phyloP scores from a whole-genome alignment of 2,113 vertebrate genomes.

The Mormyrus iriodes region DNA sequence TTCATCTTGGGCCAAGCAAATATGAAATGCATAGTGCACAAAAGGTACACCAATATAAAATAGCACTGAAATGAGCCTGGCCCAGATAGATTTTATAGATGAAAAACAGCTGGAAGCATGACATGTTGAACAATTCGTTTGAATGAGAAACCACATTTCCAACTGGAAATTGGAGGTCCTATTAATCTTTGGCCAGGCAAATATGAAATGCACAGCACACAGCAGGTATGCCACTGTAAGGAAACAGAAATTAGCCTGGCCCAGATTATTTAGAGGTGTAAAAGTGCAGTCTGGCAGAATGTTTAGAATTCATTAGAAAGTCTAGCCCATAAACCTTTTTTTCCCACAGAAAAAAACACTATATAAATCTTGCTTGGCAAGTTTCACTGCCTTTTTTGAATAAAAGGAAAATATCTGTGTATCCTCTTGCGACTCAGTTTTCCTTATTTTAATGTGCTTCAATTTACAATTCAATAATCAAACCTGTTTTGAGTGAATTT shows the following conservation, averaged over 20 bases:
- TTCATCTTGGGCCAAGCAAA: neutral
- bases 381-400: neutral
- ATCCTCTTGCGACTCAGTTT: too few species aligned
- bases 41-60: neutral
- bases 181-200: neutral
- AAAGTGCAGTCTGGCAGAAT: neutral
- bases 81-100: neutral
- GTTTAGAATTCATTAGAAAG: neutral
- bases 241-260: neutral
- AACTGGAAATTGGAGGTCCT: neutral
- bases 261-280: neutral
- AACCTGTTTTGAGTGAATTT: too few species aligned
- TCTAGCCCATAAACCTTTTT: neutral
- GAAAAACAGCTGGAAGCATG: neutral
- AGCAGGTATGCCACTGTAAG: neutral
- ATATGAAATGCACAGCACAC: neutral
- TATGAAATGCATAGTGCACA: neutral
- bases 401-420: too few species aligned
- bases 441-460: too few species aligned
- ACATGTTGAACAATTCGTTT: neutral
- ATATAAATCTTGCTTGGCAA: neutral
- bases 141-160: neutral
- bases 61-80: neutral
- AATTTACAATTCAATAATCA: too few species aligned
- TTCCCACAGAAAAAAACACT: neutral